Evolutionary conservation across 2,113 vertebrate genomes (phyloP).

Genomic region (Oncorhynchus kisutch): DNA sequence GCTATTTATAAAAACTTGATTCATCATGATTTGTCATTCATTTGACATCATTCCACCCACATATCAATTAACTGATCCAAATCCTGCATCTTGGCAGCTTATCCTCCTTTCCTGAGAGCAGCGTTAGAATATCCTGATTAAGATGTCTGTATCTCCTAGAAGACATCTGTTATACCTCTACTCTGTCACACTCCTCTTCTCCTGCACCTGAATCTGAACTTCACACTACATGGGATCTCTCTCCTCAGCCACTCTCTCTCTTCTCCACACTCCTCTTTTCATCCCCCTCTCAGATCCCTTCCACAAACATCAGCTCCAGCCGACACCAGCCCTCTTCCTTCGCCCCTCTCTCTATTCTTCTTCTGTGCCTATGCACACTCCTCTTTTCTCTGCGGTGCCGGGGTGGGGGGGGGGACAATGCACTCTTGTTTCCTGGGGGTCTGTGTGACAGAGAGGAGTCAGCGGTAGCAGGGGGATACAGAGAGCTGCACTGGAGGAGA

Average conservation of each 20-base stretch:
- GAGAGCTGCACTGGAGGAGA: slow-evolving; percentile 66
- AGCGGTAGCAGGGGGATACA: slow-evolving; percentile 80
- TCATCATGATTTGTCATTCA: too few relatives aligned
- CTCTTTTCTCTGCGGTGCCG: slow-evolving; percentile 26
- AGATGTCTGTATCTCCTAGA: neutral
- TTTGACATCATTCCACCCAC: too few relatives aligned
- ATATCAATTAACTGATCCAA: too few relatives aligned
- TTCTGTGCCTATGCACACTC: slow-evolving; percentile 22
- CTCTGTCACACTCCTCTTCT: neutral
- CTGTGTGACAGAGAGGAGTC: slow-evolving; percentile 82
- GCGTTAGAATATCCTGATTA: neutral
- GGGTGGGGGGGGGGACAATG: slow-evolving; percentile 76
- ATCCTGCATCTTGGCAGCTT: too few relatives aligned
- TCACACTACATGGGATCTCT: neutral
- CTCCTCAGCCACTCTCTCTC: slow-evolving; percentile 30
- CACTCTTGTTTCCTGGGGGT: slow-evolving; percentile 86
- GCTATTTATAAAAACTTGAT: too few relatives aligned
- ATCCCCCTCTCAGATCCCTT: slow-evolving; percentile 80
- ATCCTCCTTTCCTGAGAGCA: neutral
- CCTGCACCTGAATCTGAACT: neutral
- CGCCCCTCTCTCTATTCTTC: slow-evolving; percentile 32
- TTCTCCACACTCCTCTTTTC: slow-evolving; percentile 73
- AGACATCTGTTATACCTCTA: neutral
- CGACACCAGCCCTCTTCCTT: slow-evolving; percentile 46
- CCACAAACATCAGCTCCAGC: slow-evolving; percentile 85